Evolutionary conservation across 2,113 vertebrate species (phyloP).

Genomic region (Speoplatyrhinus poulsoni): DNA sequence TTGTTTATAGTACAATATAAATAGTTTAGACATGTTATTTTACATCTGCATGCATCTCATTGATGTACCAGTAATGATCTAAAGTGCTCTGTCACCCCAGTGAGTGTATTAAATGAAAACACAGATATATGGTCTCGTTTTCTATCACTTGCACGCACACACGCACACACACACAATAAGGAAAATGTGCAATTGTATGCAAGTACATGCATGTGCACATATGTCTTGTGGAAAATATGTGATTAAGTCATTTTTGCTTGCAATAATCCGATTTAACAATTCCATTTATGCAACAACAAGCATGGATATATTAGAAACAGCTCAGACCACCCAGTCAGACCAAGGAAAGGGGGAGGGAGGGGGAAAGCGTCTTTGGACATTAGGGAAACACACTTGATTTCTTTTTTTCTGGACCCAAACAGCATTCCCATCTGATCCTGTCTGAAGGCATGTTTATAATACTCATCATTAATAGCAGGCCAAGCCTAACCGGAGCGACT

Average conservation of each 20-base stretch:
- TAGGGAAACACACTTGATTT: slow-evolving; percentile 75
- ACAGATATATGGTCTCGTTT: no score
- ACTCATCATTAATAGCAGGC: slow-evolving; percentile 79
- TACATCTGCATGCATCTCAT: no score
- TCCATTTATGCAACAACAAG: slow-evolving; percentile 71
- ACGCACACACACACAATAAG: slow-evolving; percentile 16
- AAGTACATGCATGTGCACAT: background rate
- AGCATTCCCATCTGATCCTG: slow-evolving; percentile 77
- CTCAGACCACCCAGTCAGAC: slow-evolving; percentile 76
- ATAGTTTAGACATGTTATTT: no score
- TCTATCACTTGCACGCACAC: background rate
- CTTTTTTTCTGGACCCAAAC: slow-evolving; percentile 76
- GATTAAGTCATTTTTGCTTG: no score
- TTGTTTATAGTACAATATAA: no score
- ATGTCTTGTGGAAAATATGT: background rate
- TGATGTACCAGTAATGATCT: no score
- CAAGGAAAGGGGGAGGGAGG: slow-evolving; percentile 55
- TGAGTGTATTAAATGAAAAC: no score
- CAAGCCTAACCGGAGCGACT: slow-evolving; percentile 65
- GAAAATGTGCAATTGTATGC: slow-evolving; percentile 6
- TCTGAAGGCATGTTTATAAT: slow-evolving; percentile 76
- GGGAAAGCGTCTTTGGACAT: slow-evolving; percentile 70
- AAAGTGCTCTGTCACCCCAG: no score
- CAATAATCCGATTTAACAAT: slow-evolving; percentile 54
- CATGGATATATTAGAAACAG: slow-evolving; percentile 60